phyloP scores from a whole-genome alignment of 2,888 invertebrate species.

The Ectemnius continuus region DNA sequence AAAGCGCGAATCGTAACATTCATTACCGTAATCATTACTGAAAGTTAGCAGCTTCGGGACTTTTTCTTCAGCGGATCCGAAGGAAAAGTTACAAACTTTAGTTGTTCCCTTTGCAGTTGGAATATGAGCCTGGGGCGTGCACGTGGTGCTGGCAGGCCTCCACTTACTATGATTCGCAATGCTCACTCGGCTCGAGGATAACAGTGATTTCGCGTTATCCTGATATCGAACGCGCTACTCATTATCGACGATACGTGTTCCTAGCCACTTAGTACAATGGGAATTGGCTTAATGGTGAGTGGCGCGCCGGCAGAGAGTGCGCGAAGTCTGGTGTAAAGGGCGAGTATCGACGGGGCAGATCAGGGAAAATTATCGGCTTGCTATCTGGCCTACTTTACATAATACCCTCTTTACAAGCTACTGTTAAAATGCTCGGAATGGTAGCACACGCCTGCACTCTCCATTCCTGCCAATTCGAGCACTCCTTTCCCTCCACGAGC shows the following conservation, averaged over 20 bases:
- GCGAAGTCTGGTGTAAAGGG: not conserved
- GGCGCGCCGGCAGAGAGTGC: conserved; percentile 7
- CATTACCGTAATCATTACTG: no score
- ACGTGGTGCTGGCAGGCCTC: no score
- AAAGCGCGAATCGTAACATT: no score
- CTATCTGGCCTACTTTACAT: conserved; percentile 51
- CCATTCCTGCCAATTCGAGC: conserved; percentile 30
- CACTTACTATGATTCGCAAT: no score
- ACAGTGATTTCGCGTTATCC: conserved; percentile 24
- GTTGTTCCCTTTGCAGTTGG: no score
- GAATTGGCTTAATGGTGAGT: conserved; percentile 16
- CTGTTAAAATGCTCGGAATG: conserved; percentile 44
- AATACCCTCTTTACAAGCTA: conserved; percentile 58
- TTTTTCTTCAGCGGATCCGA: no score
- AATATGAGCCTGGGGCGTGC: no score
- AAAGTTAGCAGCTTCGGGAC: no score
- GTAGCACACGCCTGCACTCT: conserved; percentile 13
- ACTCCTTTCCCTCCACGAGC: conserved; percentile 33
- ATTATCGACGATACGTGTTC: conserved; percentile 28
- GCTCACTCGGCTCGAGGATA: conserved; percentile 14
- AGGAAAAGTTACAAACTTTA: no score
- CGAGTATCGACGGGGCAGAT: conserved; percentile 22
- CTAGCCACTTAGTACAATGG: conserved; percentile 23
- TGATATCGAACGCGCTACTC: conserved; percentile 15
- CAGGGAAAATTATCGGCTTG: conserved; percentile 56